phyloP scores from a whole-genome alignment of 2,113 vertebrate species.

The Hystrix cristata region DNA sequence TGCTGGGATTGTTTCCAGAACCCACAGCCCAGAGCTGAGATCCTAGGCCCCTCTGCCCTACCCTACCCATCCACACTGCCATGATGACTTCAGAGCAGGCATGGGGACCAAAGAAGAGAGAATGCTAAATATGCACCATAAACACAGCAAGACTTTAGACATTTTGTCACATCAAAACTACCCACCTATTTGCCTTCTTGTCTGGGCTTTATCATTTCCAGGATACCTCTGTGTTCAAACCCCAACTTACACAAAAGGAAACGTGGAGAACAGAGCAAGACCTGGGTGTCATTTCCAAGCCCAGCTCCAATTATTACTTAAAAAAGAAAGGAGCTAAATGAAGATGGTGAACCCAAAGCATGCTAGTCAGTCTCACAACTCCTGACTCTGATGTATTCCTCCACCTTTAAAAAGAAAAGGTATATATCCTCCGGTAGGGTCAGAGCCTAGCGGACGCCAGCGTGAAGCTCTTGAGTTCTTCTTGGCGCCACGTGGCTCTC shows the following conservation, averaged over 20 bases:
- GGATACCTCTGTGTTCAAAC: not conserved
- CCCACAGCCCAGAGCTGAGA: not conserved
- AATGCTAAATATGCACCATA: not conserved
- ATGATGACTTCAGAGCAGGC: not conserved
- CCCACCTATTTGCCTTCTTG: not conserved
- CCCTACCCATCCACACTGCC: not conserved
- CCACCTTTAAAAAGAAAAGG: not conserved
- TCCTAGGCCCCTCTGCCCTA: not conserved
- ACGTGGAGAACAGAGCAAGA: not conserved
- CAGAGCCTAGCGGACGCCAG: not conserved
- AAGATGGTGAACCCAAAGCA: slow-evolving; percentile 10
- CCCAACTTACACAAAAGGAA: not conserved
- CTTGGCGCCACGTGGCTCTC: not conserved
- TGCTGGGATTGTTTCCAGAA: slow-evolving; percentile 19
- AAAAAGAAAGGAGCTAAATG: slow-evolving; percentile 44
- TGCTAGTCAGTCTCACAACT: not conserved
- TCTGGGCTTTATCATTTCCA: not conserved
- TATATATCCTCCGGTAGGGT: not conserved
- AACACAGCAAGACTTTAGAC: not conserved
- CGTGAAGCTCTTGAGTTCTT: not conserved
- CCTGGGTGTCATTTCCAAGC: not conserved
- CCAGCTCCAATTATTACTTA: not conserved
- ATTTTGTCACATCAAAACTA: not conserved
- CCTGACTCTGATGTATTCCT: not conserved
- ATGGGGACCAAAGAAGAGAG: not conserved